Conservation (phyloP, 2,888 invertebrate species). For the Electrophaes corylata region DNA sequence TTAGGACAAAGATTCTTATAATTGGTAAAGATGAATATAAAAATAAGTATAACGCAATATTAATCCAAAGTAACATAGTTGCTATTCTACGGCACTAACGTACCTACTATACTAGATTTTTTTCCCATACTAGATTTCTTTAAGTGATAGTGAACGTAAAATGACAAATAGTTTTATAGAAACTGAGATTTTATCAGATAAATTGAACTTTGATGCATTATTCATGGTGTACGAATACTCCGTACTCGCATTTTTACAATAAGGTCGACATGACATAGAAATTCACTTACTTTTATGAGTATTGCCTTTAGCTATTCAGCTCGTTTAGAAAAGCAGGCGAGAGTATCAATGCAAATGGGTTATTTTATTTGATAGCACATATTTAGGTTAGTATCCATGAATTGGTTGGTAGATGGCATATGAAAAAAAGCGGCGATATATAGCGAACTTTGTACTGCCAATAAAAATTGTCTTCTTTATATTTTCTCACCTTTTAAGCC, state of each 20-base stretch:
- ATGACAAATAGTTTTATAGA: constrained; percentile 7
- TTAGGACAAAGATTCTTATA: too few species aligned
- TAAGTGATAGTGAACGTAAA: too few species aligned
- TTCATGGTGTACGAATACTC: constrained; percentile 41
- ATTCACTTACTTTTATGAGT: constrained; percentile 54
- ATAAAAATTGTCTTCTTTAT: too few species aligned
- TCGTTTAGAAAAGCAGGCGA: constrained; percentile 17
- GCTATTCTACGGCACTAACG: too few species aligned
- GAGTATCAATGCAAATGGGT: constrained; percentile 1
- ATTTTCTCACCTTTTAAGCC: too few species aligned
- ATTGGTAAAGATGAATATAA: too few species aligned
- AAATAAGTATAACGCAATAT: too few species aligned
- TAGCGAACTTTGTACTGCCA: too few species aligned
- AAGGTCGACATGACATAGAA: constrained; percentile 48
- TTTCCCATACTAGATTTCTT: too few species aligned
- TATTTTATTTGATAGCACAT: constrained; percentile 21
- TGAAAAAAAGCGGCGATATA: too few species aligned
- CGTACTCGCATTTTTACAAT: constrained; percentile 50
- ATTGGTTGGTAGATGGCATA: constrained; percentile 7
- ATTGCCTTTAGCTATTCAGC: constrained; percentile 34
- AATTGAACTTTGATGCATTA: constrained; percentile 45
- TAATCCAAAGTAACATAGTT: too few species aligned
- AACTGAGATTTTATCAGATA: constrained; percentile 43
- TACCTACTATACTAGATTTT: too few species aligned
- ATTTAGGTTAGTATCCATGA: constrained; percentile 11